Evolutionary conservation across 2,113 vertebrate species (phyloP).

Genomic region (Dolichallabes microphthalmus): DNA sequence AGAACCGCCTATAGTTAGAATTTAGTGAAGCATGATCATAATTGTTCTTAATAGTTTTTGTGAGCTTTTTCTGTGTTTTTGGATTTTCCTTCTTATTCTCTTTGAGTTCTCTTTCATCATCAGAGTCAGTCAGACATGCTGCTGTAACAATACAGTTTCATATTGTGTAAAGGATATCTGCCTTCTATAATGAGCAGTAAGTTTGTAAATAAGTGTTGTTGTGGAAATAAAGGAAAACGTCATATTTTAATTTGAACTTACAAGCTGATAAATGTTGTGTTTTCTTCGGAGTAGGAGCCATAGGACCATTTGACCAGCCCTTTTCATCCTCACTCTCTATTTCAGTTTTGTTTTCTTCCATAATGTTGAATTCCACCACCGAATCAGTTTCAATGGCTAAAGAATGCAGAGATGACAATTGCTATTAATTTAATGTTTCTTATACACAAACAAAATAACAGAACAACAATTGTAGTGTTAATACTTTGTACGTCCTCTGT

Average conservation of each 20-base stretch:
- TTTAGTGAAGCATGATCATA: constrained; percentile 66
- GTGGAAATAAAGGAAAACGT: neutral
- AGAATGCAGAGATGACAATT: constrained; percentile 11
- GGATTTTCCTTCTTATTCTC: constrained; percentile 55
- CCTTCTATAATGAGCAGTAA: neutral
- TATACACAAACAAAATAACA: neutral
- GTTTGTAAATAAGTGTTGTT: neutral
- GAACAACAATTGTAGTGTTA: neutral
- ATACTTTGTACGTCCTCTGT: constrained; percentile 57
- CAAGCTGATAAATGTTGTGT: constrained; percentile 64
- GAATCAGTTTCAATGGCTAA: constrained; percentile 52
- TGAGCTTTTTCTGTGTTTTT: constrained; percentile 57
- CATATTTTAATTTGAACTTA: neutral
- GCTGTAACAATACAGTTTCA: constrained; percentile 48
- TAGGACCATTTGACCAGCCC: constrained; percentile 35
- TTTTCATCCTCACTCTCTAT: constrained; percentile 58
- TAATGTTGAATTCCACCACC: constrained; percentile 43
- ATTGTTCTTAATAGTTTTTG: constrained; percentile 57
- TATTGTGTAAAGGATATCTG: neutral
- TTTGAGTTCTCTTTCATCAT: constrained; percentile 60
- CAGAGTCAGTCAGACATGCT: constrained; percentile 70
- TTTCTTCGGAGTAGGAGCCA: constrained; percentile 56
- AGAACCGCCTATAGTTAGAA: constrained; percentile 69
- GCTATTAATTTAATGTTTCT: neutral
- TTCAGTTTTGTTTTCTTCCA: constrained; percentile 48